A percentile compares a stretch with the other conserved stretches of the same genome.
phyloP scores from a whole-genome alignment of 2,888 invertebrate genomes.

The Heliconius cydno region DNA sequence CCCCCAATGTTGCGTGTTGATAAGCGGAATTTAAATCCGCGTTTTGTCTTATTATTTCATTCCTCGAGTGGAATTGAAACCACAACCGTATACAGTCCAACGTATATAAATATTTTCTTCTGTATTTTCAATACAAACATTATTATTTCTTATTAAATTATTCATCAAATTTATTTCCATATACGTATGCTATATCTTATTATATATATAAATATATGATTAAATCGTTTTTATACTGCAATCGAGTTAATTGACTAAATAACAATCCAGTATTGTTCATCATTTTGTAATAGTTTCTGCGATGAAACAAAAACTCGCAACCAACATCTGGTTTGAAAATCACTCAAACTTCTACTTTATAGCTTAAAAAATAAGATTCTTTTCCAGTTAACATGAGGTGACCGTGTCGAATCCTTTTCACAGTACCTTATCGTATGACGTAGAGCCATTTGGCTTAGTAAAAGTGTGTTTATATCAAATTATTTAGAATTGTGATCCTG shows the following conservation, averaged over 20 bases:
- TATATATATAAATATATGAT: conserved; percentile 2
- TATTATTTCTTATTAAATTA: neutral
- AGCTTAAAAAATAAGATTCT: neutral
- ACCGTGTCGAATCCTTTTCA: conserved; percentile 40
- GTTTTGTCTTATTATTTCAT: too few species aligned
- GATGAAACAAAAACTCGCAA: conserved; percentile 22
- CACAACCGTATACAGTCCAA: too few species aligned
- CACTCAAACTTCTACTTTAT: conserved; percentile 8
- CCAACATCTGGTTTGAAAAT: neutral
- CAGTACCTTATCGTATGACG: conserved; percentile 38
- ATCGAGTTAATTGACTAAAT: conserved; percentile 23
- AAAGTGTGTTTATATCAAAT: neutral
- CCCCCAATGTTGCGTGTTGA: too few species aligned
- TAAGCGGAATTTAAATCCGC: too few species aligned
- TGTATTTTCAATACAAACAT: neutral
- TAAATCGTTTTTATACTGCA: conserved; percentile 34
- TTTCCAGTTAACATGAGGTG: neutral
- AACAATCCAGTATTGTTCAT: conserved; percentile 25
- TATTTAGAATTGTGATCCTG: neutral
- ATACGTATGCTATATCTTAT: neutral
- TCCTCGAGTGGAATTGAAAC: too few species aligned
- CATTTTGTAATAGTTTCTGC: conserved; percentile 29
- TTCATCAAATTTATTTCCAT: neutral
- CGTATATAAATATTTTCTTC: too few species aligned
- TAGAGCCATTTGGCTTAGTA: conserved; percentile 33